Evolutionary conservation across 1,140 invertebrate species (phyloP).

Genomic region (Zaprionus lachaisei): DNA sequence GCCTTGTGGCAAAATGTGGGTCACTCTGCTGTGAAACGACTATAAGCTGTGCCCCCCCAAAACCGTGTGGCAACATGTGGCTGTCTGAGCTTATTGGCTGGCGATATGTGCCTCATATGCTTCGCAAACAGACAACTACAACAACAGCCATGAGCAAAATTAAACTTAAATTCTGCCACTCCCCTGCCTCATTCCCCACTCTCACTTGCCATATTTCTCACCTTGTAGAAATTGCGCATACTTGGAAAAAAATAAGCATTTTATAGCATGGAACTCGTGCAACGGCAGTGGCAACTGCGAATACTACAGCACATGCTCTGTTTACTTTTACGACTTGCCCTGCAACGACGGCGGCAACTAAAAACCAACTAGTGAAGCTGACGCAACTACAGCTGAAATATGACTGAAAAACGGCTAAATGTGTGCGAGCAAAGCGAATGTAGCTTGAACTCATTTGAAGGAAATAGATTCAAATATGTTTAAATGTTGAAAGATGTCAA

Average conservation of each 20-base stretch:
- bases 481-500: too few species aligned
- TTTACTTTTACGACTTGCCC: too few species aligned
- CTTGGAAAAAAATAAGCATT: constrained; percentile 76
- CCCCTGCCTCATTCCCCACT: neutral
- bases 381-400: neutral
- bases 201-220: constrained; percentile 62
- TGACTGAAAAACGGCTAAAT: neutral
- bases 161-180: neutral
- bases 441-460: neutral
- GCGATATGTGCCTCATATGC: constrained; percentile 3
- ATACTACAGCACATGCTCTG: neutral
- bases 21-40: constrained; percentile 22
- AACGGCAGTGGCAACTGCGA: constrained; percentile 7
- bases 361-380: neutral
- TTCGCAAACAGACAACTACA: neutral
- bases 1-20: constrained; percentile 34
- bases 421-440: neutral
- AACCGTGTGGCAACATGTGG: neutral
- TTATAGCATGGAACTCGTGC: constrained; percentile 64
- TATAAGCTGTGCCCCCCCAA: neutral
- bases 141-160: neutral
- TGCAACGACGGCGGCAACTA: neutral
- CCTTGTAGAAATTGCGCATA: constrained; percentile 55
- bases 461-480: too few species aligned
- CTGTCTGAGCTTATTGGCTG: neutral